Percentiles rank a stretch among this genome's conserved stretches.
These are phyloP conservation scores for Dipodomys ordii DNA, from an alignment of 2,113 vertebrate species.

Conservation along the genomic window DNA sequence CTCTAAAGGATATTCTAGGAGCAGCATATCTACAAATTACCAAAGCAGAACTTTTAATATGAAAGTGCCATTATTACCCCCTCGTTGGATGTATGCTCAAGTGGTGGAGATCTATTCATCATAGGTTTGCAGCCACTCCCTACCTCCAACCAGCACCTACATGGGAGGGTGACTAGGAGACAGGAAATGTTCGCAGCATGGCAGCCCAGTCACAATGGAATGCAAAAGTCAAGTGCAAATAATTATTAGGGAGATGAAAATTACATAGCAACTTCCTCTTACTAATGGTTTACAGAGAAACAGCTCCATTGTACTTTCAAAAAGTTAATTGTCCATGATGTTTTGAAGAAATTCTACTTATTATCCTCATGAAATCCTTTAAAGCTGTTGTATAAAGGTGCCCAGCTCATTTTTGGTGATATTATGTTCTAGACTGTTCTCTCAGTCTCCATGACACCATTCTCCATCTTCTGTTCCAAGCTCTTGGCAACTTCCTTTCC, in stretches of 20 bases:
- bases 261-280: slow-evolving; percentile 80
- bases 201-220: slow-evolving; percentile 39
- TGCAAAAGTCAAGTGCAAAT: slow-evolving; percentile 72
- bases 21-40: not conserved
- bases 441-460: not conserved
- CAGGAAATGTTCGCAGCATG: slow-evolving; percentile 54
- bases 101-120: slow-evolving; percentile 52
- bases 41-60: slow-evolving; percentile 9
- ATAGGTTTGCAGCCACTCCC: slow-evolving; percentile 68
- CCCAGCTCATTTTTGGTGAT: slow-evolving; percentile 17
- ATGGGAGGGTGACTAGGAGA: slow-evolving; percentile 47
- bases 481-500: not conserved
- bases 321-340: slow-evolving; percentile 66
- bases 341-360: slow-evolving; percentile 64
- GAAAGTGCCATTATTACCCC: not conserved
- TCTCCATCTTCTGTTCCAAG: slow-evolving; percentile 5
- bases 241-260: slow-evolving; percentile 78
- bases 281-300: slow-evolving; percentile 77
- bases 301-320: slow-evolving; percentile 6
- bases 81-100: not conserved
- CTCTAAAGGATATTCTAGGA: slow-evolving; percentile 38
- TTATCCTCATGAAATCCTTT: slow-evolving; percentile 57
- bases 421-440: slow-evolving; percentile 28
- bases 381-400: slow-evolving; percentile 21
- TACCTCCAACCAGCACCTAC: slow-evolving; percentile 35